Evolutionary conservation across 2,113 vertebrate species (phyloP).

Genomic region (Gallinago undulata): DNA sequence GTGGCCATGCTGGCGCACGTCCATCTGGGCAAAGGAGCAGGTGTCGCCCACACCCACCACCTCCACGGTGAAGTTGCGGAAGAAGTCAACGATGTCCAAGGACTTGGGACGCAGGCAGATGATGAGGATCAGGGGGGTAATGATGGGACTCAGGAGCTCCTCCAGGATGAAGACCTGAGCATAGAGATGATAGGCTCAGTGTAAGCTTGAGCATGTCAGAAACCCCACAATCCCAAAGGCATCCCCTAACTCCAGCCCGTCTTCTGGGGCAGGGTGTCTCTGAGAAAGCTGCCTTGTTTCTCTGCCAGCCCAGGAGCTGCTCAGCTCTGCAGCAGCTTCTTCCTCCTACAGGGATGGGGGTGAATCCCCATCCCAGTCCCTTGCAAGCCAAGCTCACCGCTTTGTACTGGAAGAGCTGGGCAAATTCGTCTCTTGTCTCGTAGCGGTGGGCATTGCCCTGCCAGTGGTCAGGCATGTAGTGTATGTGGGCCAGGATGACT

Average conservation of each 20-base stretch:
- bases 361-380: not conserved
- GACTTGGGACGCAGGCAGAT: slow-evolving; percentile 94
- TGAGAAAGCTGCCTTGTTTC: not conserved
- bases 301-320: not conserved
- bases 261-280: not conserved
- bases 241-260: not conserved
- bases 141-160: slow-evolving; percentile 93
- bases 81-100: slow-evolving; percentile 98
- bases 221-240: not conserved
- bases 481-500: slow-evolving; percentile 95
- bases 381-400: slow-evolving; percentile 82
- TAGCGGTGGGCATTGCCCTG: slow-evolving; percentile 96
- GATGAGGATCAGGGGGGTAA: slow-evolving; percentile 96
- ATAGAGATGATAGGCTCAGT: not conserved
- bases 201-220: not conserved
- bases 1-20: slow-evolving; percentile 95
- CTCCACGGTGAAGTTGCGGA: slow-evolving; percentile 97
- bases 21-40: slow-evolving; percentile 99
- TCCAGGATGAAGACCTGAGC: slow-evolving; percentile 93
- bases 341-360: not conserved
- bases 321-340: not conserved
- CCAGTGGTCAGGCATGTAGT: slow-evolving; percentile 99
- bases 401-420: slow-evolving; percentile 99
- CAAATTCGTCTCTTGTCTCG: slow-evolving; percentile 95
- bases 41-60: slow-evolving; percentile 96